phyloP scores from a whole-genome alignment of 2,113 vertebrate genomes.

The Gymnarchus niloticus region DNA sequence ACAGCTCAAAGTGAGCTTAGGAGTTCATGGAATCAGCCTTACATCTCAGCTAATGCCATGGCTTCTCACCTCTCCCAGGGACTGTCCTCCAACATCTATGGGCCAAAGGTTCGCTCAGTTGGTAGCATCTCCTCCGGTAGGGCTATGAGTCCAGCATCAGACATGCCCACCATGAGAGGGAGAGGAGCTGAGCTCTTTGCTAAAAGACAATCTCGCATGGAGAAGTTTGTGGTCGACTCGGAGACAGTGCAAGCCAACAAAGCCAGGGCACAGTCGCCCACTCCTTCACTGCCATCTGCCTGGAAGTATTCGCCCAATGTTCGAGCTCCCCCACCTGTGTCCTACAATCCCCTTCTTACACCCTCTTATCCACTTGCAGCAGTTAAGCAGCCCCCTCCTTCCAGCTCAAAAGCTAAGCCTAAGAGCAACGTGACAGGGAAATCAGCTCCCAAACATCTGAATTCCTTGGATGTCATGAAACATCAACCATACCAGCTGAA shows the following conservation, averaged over 20 bases:
- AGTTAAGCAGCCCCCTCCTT: constrained; percentile 63
- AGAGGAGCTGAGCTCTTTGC: constrained; percentile 88
- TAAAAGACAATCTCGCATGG: constrained; percentile 87
- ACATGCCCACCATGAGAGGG: constrained; percentile 71
- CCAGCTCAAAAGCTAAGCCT: constrained; percentile 51
- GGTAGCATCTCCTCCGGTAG: constrained; percentile 40
- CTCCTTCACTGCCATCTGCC: constrained; percentile 78
- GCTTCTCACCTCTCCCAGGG: constrained; percentile 64
- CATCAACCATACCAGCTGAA: constrained; percentile 90
- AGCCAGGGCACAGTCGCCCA: constrained; percentile 72
- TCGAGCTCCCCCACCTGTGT: constrained; percentile 83
- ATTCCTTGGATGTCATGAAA: constrained; percentile 89
- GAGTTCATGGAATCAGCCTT: constrained; percentile 55
- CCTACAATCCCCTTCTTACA: constrained; percentile 85
- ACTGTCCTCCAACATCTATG: constrained; percentile 47
- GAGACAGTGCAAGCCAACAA: constrained; percentile 79
- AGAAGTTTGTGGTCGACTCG: constrained; percentile 86
- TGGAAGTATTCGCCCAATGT: constrained; percentile 98
- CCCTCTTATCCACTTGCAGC: constrained; percentile 80
- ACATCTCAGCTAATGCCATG: constrained; percentile 57
- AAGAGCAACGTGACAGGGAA: constrained; percentile 66
- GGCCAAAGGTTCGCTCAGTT: constrained; percentile 55
- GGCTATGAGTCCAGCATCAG: constrained; percentile 50
- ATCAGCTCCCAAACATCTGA: constrained; percentile 74
- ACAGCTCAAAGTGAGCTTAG: constrained; percentile 49